These are phyloP conservation scores for Catocala sponsa DNA, from an alignment of 2,888 invertebrate genomes.

Conservation along the genomic window DNA sequence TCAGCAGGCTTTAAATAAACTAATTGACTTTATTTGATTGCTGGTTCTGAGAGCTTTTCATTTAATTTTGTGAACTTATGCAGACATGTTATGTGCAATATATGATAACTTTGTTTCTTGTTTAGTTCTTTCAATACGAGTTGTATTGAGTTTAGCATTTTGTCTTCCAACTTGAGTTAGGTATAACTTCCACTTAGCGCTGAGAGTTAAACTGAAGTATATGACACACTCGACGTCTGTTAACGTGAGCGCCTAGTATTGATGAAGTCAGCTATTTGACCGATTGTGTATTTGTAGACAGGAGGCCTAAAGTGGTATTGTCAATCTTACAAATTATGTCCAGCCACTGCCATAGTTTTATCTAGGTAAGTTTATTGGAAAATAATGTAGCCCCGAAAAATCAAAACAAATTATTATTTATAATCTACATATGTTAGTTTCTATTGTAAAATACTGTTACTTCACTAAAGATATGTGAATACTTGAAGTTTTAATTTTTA, in stretches of 20 bases:
- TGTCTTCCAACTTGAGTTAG: constrained; percentile 59
- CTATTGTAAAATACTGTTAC: constrained; percentile 23
- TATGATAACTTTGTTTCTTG: constrained; percentile 44
- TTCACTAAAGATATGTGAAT: constrained; percentile 16
- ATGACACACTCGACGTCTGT: constrained; percentile 22
- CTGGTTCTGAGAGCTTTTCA: constrained; percentile 17
- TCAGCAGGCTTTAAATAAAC: constrained; percentile 32
- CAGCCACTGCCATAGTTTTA: constrained; percentile 78
- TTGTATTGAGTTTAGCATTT: constrained; percentile 51
- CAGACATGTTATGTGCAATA: constrained; percentile 54
- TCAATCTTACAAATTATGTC: constrained; percentile 52
- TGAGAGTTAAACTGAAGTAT: constrained; percentile 21
- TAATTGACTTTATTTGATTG: constrained; percentile 20
- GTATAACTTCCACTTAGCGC: constrained; percentile 28
- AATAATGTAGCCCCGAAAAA: constrained; percentile 32
- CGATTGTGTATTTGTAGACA: constrained; percentile 20
- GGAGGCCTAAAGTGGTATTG: constrained; percentile 31
- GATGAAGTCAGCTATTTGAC: constrained; percentile 12
- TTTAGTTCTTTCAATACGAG: constrained; percentile 37
- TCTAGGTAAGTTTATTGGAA: constrained; percentile 61
- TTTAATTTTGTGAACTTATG: constrained; percentile 26
- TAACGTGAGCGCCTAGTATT: constrained; percentile 1
- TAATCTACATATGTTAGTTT: constrained; percentile 11
- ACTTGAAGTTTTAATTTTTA: constrained; percentile 24
- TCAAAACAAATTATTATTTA: constrained; percentile 16